Evolutionary conservation across 30 jellyfish, hydroid and myxozoan species (phyloP).

Genomic region (Hydractinia symbiolongicarpus): DNA sequence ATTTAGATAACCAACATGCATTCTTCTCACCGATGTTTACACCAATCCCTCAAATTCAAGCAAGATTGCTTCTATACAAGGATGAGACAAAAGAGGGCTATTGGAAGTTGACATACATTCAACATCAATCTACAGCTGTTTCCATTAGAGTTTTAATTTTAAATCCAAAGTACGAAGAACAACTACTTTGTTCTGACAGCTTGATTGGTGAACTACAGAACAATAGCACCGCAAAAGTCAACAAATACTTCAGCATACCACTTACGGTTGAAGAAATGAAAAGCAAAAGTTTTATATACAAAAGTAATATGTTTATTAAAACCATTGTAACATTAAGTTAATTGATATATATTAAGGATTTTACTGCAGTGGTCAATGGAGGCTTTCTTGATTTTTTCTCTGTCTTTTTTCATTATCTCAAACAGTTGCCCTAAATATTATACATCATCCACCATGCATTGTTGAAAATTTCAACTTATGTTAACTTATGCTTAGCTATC

Average conservation of each 20-base stretch:
- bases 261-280: slow-evolving; percentile 8
- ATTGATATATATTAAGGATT: no score
- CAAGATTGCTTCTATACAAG: slow-evolving; percentile 16
- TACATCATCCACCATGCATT: no score
- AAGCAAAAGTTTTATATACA: slow-evolving; percentile 1
- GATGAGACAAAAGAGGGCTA: slow-evolving; percentile 11
- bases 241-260: slow-evolving; percentile 21
- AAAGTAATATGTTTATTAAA: slow-evolving; percentile 14
- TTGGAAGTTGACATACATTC: slow-evolving; percentile 35
- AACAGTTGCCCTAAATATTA: no score
- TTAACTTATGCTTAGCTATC: no score
- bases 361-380: no score
- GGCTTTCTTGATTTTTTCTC: no score
- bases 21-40: slow-evolving; percentile 16
- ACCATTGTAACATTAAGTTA: not conserved
- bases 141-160: not conserved
- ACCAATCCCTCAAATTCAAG: not conserved
- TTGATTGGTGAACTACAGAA: slow-evolving; percentile 17
- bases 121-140: not conserved
- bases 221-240: slow-evolving; percentile 14
- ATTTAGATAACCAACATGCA: slow-evolving; percentile 21
- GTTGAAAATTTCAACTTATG: no score
- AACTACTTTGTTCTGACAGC: slow-evolving; percentile 10
- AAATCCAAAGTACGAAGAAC: slow-evolving; percentile 14
- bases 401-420: no score